Base-by-base conservation (phyloP, 1,140 invertebrate genomes). In the Parasteatoda tepidariorum region DNA sequence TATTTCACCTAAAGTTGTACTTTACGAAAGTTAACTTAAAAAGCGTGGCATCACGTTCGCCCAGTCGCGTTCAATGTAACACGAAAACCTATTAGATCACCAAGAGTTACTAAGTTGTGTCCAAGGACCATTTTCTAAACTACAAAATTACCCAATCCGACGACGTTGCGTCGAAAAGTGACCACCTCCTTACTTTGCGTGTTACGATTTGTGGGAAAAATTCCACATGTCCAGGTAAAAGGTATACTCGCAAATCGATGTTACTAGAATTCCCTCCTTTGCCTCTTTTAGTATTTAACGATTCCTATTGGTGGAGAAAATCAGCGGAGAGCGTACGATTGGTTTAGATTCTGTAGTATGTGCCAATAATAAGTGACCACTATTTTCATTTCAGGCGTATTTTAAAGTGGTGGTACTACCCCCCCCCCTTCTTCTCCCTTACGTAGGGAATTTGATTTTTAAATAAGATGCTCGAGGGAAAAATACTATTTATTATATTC, bases 131-230 rank as follows among this genome's bases (percentile, higher is more conserved):
- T 48, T 48, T 30, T 38, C 30, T 24, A 26, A 70, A 48, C 67
- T 6, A 22, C 30, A 24, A n/a, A 78, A 66, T 78, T 78, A 78
- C 28, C 74, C 74, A 78, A 66, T 66, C 38, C 28, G 24, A 66
- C 57, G 61, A 13, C 59, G 61, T 61, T 66, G 74, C 74, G 59
- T 54, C 59, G 31, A 26, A 75, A 61, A 22, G 38, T 48, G 59
- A 55, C 74, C 59, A 66, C 61, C 74, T 61, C 41, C 24, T 26
- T 30, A 13, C 26, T 66, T 66, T 59, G 59, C 59, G 64, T 59
- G 2, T 24, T 24, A 2, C 26, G 31, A 66, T 28, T 33, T 66
- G 74, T 78, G 74, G 41, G 74, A 78, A 78, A 18, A 13, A 48
- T 64, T 74, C 55, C 71, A 74, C 55, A 57, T 74, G 71, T 34